Evolutionary conservation across 2,888 invertebrate genomes (phyloP), one percentile per base, ranked within the genome.

Genomic region (Dascillus cervinus): DNA sequence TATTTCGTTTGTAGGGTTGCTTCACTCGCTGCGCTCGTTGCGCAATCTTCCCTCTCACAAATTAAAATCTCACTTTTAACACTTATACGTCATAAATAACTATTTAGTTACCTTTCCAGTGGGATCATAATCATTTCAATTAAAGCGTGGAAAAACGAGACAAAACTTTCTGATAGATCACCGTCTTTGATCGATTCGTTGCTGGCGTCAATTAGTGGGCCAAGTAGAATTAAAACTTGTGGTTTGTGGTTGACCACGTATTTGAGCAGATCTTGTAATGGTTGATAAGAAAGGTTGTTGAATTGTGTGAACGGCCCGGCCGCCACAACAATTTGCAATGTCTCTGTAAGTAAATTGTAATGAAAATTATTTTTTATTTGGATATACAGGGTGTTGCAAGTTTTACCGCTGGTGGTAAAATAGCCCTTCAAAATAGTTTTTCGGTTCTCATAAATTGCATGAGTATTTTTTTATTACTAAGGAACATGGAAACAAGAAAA

Each of bases 281-380:
- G 90, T 52, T 89, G 83, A 56, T 85, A 92, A 0, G 72, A 64
- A 32, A 90, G 60, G 57, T 83, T 83, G 50, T 85, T 82, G 2
- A 75, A 71, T 3, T 82, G 72, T 0, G 90, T 87, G 56, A 79
- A 94, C 0, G 94, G 94, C 1, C 92, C 94, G 12, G 83, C 72
- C 1, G 84, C 88, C 21, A 87, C 67, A 8, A 89, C 71, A 34
- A 92, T 65, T 47, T 77, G 75, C 27, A 83, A 41, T 39, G 71
- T 67, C 17, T 73, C 77, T 67, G 50, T 4, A 50, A 47, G 38
- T 29, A n/a, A n/a, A n/a, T n/a, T n/a, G n/a, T n/a, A n/a, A n/a
- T n/a, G n/a, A n/a, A n/a, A n/a, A n/a, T n/a, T n/a, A n/a, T n/a
- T n/a, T n/a, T n/a, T n/a, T n/a, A n/a, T n/a, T n/a, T n/a, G n/a